Evolutionary conservation across 2,113 vertebrate species (phyloP).

Genomic region (Natator depressus): DNA sequence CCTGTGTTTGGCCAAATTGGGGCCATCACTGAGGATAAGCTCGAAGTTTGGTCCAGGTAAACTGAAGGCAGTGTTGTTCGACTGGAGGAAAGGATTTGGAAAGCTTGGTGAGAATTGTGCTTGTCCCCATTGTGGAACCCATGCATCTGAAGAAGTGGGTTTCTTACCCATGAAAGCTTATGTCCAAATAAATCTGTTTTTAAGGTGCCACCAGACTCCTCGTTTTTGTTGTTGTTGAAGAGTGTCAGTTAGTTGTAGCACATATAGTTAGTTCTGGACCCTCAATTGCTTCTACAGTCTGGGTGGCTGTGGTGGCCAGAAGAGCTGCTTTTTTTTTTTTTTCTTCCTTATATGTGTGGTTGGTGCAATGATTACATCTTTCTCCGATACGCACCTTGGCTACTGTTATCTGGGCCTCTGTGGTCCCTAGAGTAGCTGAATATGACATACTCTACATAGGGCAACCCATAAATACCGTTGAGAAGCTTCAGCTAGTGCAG

Average conservation of each 20-base stretch:
- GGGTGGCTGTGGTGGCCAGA: background rate
- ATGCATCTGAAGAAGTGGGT: too few species aligned
- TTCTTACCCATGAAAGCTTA: too few species aligned
- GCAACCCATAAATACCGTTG: too few species aligned
- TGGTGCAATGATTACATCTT: background rate
- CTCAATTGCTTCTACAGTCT: background rate
- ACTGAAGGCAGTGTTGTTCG: background rate
- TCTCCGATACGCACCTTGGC: background rate
- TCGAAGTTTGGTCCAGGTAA: background rate
- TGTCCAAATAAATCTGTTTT: too few species aligned
- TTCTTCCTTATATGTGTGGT: background rate
- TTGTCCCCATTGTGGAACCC: background rate
- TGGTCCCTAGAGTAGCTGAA: background rate
- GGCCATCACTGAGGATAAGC: background rate
- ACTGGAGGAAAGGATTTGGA: background rate
- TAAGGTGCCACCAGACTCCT: too few species aligned
- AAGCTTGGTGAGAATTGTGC: background rate
- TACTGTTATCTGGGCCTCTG: background rate
- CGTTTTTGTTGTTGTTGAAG: background rate
- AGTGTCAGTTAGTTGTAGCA: too few species aligned
- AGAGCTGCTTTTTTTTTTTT: background rate
- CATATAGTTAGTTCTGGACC: background rate
- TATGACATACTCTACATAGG: background rate
- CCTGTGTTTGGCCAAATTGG: background rate
- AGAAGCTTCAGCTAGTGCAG: background rate